Conservation (phyloP, 2,113 vertebrate species). For the Xenopus laevis region DNA sequence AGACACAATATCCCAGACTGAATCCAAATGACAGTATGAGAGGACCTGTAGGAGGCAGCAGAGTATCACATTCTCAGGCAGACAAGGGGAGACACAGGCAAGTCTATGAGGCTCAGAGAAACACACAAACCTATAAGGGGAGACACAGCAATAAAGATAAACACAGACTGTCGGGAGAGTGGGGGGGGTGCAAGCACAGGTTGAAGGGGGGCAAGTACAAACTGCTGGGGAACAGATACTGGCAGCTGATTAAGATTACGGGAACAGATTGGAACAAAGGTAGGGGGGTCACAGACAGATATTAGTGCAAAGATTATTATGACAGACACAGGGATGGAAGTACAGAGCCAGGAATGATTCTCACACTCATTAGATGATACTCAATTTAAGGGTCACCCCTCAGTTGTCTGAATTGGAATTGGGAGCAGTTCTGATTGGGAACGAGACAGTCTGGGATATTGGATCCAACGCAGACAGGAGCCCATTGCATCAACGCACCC, state of each 20-base stretch:
- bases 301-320: not conserved
- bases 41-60: constrained; percentile 16
- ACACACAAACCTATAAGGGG: not conserved
- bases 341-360: not conserved
- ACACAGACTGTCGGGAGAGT: constrained; percentile 2
- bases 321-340: not conserved
- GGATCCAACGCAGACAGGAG: not conserved
- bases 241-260: not conserved
- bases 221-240: not conserved
- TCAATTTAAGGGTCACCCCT: too few species aligned
- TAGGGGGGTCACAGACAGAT: not conserved
- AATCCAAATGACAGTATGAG: not conserved
- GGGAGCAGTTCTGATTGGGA: not conserved
- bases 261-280: not conserved
- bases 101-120: not conserved
- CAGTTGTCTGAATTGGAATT: not conserved
- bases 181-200: not conserved
- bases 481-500: not conserved
- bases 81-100: not conserved
- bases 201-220: not conserved
- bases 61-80: not conserved
- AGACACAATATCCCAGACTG: constrained; percentile 8
- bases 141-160: constrained; percentile 13
- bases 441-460: constrained; percentile 19
- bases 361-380: not conserved